A percentile compares a stretch with the other conserved stretches of the same genome.
These are phyloP conservation scores for Dromaius novaehollandiae DNA, from an alignment of 2,113 vertebrate species.

Conservation along the genomic window DNA sequence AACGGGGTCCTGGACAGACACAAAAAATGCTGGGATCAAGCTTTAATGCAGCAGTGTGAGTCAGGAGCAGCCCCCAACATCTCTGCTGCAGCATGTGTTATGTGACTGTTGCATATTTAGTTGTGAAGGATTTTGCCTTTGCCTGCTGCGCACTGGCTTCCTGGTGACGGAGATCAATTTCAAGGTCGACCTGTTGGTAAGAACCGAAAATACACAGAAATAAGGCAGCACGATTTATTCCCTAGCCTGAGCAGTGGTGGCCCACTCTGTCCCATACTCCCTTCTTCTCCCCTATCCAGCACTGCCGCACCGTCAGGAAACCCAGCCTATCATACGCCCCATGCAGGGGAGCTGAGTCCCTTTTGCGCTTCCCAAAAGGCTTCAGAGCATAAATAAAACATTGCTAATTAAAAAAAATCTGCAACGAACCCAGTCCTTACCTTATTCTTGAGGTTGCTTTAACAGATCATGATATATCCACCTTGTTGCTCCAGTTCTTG, in stretches of 20 bases:
- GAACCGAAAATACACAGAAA: not conserved
- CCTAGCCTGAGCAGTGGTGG: not conserved
- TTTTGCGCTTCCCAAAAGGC: not conserved
- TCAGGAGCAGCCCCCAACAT: not conserved
- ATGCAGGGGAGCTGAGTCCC: not conserved
- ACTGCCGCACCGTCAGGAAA: not conserved
- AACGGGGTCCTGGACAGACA: not conserved
- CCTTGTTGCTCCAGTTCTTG: not conserved
- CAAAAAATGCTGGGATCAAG: not conserved
- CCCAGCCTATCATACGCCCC: not conserved
- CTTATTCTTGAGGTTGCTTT: not conserved
- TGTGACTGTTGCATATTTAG: not conserved
- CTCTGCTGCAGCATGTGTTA: not conserved
- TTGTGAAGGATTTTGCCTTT: not conserved
- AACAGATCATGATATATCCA: not conserved
- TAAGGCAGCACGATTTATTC: not conserved
- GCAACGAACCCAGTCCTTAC: not conserved
- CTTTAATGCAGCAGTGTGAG: not conserved
- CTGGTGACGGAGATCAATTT: not conserved
- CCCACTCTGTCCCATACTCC: not conserved
- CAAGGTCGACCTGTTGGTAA: not conserved
- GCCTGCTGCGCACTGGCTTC: not conserved
- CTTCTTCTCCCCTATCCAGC: no score
- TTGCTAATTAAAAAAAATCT: not conserved
- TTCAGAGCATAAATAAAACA: not conserved